Evolutionary conservation across 2,888 invertebrate genomes (phyloP), one percentile per base, ranked within the genome.

Genomic region (Rotaria socialis): DNA sequence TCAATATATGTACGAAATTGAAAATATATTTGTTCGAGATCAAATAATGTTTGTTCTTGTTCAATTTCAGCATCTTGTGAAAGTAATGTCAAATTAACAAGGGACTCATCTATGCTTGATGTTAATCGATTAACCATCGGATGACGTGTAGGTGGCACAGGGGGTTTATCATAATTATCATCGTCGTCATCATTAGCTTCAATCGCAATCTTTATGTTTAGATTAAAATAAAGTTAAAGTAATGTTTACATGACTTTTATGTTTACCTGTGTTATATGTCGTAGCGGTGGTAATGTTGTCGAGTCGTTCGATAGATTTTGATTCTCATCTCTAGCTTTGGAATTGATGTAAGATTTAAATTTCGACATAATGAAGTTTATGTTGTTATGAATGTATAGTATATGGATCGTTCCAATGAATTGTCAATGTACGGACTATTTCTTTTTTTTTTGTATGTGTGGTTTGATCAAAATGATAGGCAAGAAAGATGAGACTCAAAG

Each of bases 21-120:
- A n/a, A 16, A 24, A 80, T n/a, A 80, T 8, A 80, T 22, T n/a
- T 80, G 43, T 11, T 80, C 47, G 35, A 47, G n/a, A 11, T 47
- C 47, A 47, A 8, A 24, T n/a, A 47, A n/a, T 35, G 80, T 5
- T 11, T n/a, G 24, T 80, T 80, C 47, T 47, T n/a, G 22, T 80
- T 80, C 47, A 14, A 80, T 8, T 47, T 80, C 47, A 10, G n/a
- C 47, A 47, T 80, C 80, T 47, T 80, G 47, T 3, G 24, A 10
- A 4, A 80, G 43, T 19, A 47, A 80, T 8, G 24, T 80, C 47
- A 80, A 47, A 80, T 47, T 80, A 41, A 47, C 47, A 47, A 80
- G 24, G 19, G 80, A 80, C 47, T 80, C 80, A 80, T 80, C 80
- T n/a, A 80, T 80, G n/a, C 47, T 80, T n/a, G 80, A 80, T 47